Conservation (phyloP, 2,888 invertebrate species). For the Buathra laborator region DNA sequence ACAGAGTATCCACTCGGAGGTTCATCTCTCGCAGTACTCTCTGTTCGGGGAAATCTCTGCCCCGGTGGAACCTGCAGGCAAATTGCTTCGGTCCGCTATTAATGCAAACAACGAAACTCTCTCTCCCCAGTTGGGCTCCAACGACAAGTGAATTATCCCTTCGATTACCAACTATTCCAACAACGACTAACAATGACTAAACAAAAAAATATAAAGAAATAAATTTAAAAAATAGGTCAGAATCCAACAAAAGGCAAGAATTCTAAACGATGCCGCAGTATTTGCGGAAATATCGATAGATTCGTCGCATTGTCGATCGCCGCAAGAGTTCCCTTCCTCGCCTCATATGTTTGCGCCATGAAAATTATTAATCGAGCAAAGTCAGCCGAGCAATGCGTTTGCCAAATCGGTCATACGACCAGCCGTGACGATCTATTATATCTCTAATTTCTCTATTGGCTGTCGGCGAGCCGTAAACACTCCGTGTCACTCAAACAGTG, state of each 20-base stretch:
- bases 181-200: not conserved
- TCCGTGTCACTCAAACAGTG: conserved; percentile 17
- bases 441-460: conserved; percentile 49
- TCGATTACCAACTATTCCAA: not conserved
- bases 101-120: conserved; percentile 44
- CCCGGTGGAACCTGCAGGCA: conserved; percentile 53
- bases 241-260: not conserved
- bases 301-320: conserved; percentile 13
- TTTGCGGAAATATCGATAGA: conserved; percentile 35
- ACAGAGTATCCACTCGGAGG: conserved; percentile 16
- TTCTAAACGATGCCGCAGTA: conserved; percentile 39
- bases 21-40: conserved; percentile 8
- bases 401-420: conserved; percentile 54
- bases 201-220: not conserved
- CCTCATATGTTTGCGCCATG: conserved; percentile 8
- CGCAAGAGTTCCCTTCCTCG: conserved; percentile 26
- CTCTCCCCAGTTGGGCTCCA: conserved; percentile 14
- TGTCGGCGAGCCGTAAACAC: conserved; percentile 1
- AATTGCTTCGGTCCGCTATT: conserved; percentile 29
- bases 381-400: conserved; percentile 51
- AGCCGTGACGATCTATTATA: conserved; percentile 12
- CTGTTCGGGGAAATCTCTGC: conserved; percentile 7
- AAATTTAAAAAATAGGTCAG: not conserved
- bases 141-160: conserved; percentile 34
- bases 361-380: conserved; percentile 55